Evolutionary conservation across 2,797 vertebrate species (phyloP), one percentile per base, ranked within the genome.

Genomic region (Astyanax mexicanus): DNA sequence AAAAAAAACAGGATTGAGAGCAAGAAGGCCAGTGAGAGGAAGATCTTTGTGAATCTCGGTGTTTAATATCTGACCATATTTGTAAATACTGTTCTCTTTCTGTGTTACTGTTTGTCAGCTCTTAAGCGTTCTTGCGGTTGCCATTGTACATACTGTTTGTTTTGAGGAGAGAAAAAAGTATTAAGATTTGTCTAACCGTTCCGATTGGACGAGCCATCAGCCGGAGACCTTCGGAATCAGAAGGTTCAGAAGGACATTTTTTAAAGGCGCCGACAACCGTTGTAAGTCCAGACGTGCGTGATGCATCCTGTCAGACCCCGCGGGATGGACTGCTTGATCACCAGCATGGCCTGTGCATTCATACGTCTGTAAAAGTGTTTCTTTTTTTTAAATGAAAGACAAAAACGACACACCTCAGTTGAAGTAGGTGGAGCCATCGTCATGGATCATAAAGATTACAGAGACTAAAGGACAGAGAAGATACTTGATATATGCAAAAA

Each of bases 81-180:
- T 98, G 97, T 98, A 98, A 93, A 98, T 98, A 98, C 94, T 94
- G 94, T 94, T 95, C 94, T 95, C 94, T 96, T 95, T 94, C 96
- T 95, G 95, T 96, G 95, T 96, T 95, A 95, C 96, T 92, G 89
- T 90, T 87, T 78, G 83, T 91, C 89, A 88, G 94, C 95, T 94
- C 95, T 96, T 96, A 95, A 93, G 88, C 89, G 90, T 90, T 91
- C 89, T 90, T 92, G 89, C 90, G 89, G 91, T 93, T 89, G 89
- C 90, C 87, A 87, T 88, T 92, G 92, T 77, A 77, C 60, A 77
- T 77, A 77, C 15, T 54, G 45, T 77, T 74, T 74, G 75, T 67
- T 47, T 54, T 67, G 11, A 21, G 32, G 51, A 4, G 3, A 21
- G 8, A 10, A 66, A 62, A 6, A 40, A 51, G 44, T 80, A 73